These are phyloP conservation scores for Platerodrilus igneus DNA, from an alignment of 2,888 invertebrate species.

Conservation along the genomic window DNA sequence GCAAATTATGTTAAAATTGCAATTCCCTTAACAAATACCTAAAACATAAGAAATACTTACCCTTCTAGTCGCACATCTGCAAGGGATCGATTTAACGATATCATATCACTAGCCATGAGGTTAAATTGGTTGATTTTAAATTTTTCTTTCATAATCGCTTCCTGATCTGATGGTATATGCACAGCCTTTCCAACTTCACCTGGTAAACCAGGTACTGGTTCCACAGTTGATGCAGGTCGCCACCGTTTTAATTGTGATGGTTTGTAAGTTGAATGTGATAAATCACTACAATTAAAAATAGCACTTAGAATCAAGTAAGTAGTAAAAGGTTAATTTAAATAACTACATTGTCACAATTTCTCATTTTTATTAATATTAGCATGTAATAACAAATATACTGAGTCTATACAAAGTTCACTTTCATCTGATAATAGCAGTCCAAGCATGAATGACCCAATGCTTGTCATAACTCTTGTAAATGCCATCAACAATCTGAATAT, in stretches of 20 bases:
- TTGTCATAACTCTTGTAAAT: too few relatives aligned
- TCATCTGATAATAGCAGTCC: too few relatives aligned
- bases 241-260: constrained; percentile 60
- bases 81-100: constrained; percentile 91
- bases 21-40: background rate
- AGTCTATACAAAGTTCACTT: too few relatives aligned
- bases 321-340: too few relatives aligned
- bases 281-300: too few relatives aligned
- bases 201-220: constrained; percentile 63
- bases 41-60: constrained; percentile 53
- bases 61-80: constrained; percentile 90
- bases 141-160: constrained; percentile 86
- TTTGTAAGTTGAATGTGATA: constrained; percentile 41
- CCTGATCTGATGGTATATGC: constrained; percentile 78
- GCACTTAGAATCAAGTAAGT: too few relatives aligned
- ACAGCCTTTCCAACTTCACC: constrained; percentile 96
- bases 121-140: constrained; percentile 99
- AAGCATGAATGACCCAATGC: too few relatives aligned
- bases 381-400: too few relatives aligned
- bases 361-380: too few relatives aligned
- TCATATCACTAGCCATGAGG: constrained; percentile 94
- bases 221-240: constrained; percentile 67
- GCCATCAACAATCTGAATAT: too few relatives aligned
- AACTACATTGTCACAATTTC: too few relatives aligned
- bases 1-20: background rate